Evolutionary conservation across 2,888 invertebrate species (phyloP).

Genomic region (Brachyptera putata): DNA sequence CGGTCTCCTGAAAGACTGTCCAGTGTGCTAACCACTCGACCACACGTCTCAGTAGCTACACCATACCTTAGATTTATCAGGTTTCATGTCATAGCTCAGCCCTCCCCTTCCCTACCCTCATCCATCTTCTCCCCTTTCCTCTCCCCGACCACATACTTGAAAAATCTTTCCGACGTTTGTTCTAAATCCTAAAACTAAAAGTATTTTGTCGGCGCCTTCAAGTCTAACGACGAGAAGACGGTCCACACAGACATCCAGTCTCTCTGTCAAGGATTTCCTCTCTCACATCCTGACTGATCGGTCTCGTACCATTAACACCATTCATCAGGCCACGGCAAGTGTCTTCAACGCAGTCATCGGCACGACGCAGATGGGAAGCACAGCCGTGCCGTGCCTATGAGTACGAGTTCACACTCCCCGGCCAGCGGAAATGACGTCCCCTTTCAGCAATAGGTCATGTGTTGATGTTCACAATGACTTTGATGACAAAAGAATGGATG

Average conservation of each 20-base stretch:
- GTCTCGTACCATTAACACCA: not conserved
- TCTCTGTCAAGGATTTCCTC: not conserved
- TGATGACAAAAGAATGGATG: constrained; percentile 17
- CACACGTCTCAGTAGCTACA: too few species aligned
- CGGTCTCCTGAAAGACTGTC: too few species aligned
- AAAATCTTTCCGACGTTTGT: too few species aligned
- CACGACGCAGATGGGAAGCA: not conserved
- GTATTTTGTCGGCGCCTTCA: not conserved
- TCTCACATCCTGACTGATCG: not conserved
- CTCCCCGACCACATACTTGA: too few species aligned
- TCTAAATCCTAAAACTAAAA: too few species aligned
- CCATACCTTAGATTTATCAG: too few species aligned
- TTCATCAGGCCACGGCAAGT: not conserved
- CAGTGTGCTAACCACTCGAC: too few species aligned
- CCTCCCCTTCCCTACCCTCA: too few species aligned
- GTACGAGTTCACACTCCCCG: not conserved
- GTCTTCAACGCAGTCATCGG: not conserved
- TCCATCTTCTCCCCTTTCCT: too few species aligned
- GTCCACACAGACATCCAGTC: not conserved
- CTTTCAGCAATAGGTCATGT: not conserved
- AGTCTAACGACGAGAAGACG: not conserved
- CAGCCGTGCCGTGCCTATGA: not conserved
- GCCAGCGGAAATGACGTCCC: constrained; percentile 5
- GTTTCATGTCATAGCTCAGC: too few species aligned
- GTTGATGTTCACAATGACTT: not conserved